Evolutionary conservation across 2,888 invertebrate genomes (phyloP).

Genomic region (Nasonovia ribisnigri): DNA sequence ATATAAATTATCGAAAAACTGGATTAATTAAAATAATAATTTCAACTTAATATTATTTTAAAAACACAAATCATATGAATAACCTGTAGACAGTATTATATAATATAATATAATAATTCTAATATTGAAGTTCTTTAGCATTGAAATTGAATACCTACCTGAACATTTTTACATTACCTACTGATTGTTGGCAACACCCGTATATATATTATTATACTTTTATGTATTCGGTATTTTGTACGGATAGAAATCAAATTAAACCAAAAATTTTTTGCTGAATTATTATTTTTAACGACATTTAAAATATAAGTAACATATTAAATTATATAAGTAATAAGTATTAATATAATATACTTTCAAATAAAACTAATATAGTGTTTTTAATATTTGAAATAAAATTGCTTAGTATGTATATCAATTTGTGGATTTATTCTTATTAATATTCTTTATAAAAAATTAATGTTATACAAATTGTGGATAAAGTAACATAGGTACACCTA

Average conservation of each 20-base stretch:
- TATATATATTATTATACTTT: neutral
- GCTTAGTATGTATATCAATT: neutral
- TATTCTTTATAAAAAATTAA: too few relatives aligned
- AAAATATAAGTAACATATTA: neutral
- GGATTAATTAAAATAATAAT: neutral
- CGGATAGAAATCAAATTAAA: neutral
- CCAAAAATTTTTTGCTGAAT: neutral
- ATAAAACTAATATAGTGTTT: neutral
- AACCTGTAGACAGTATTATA: neutral
- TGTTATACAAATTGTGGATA: too few relatives aligned
- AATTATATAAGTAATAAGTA: neutral
- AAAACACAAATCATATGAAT: neutral
- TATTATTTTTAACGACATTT: neutral
- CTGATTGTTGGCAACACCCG: neutral
- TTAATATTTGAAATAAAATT: neutral
- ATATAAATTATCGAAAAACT: neutral
- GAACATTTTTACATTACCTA: neutral
- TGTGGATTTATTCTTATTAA: too few relatives aligned
- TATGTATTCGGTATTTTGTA: neutral
- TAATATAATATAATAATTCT: neutral
- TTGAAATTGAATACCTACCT: neutral
- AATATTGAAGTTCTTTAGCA: neutral
- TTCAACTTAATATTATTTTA: neutral
- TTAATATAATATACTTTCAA: neutral
- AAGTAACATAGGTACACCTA: too few relatives aligned